These are phyloP conservation scores for Hippoglossus hippoglossus DNA, from an alignment of 2,797 vertebrate species.

Conservation along the genomic window DNA sequence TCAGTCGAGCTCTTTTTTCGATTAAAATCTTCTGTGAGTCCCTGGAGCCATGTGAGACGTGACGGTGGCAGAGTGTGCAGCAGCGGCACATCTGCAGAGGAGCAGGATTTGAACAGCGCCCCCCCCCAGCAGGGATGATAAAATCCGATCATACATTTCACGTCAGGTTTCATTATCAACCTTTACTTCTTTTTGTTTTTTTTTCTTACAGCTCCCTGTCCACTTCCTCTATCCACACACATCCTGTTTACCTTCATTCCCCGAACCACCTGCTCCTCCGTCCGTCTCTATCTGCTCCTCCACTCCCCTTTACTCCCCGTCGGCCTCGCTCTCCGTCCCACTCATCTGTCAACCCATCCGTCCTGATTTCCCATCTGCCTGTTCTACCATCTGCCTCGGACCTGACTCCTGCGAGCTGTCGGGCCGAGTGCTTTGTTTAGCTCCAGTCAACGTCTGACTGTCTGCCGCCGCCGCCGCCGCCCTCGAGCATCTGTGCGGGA, in stretches of 20 bases:
- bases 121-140: not conserved
- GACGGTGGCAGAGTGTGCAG: no score
- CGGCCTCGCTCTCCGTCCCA: conserved; percentile 34
- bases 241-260: not conserved
- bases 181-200: no score
- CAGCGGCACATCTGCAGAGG: not conserved
- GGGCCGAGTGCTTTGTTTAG: no score
- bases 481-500: conserved; percentile 1
- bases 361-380: conserved; percentile 50
- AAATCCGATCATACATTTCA: not conserved
- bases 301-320: conserved; percentile 11
- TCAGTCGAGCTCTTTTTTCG: no score
- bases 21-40: no score
- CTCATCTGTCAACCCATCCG: conserved; percentile 40
- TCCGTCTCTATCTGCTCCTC: conserved; percentile 26
- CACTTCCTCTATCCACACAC: not conserved
- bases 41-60: no score
- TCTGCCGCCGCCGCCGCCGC: not conserved
- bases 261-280: conserved; percentile 23
- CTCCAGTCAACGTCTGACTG: no score
- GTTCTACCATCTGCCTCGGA: conserved; percentile 55
- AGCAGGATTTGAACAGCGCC: not conserved
- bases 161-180: not conserved
- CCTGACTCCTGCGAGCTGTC: conserved; percentile 39
- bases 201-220: no score